Evolutionary conservation across 2,888 invertebrate genomes (phyloP), one percentile per base, ranked within the genome.

Genomic region (Stomorhina lunata): DNA sequence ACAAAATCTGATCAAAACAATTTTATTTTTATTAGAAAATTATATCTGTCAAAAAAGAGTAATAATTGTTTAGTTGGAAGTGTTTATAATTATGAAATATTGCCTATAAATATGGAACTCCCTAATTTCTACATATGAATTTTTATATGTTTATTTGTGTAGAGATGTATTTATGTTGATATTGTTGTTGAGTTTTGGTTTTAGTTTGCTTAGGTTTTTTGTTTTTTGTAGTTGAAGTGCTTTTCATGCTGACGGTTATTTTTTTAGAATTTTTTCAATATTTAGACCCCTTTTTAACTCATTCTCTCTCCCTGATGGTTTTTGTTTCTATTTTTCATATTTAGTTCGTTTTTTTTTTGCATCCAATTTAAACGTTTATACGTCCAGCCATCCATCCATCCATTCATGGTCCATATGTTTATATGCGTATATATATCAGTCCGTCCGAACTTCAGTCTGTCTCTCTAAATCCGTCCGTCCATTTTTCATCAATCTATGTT

Each of bases 131-230:
- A 50, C 25, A 15, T 25, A 55, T 34, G 29, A 59, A 45, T 37
- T 34, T 65, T 15, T 55, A 22, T 48, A 53, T 27, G 59, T 48
- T n/a, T n/a, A 37, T 34, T 6, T 55, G 29, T 0, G 5, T 29
- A 27, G 1, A 43, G 77, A 83, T 73, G 69, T 77, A 72, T 83
- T 83, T 65, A 65, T 84, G 72, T 77, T 79, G 81, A 77, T 80
- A 81, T 79, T 77, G 75, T 57, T 79, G 79, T 81, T 79, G 78
- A 81, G 84, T 79, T 81, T 79, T 82, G 79, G 79, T 82, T 80
- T 82, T 82, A 82, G 82, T 82, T 82, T 82, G 82, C 82, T 82
- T 82, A 82, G 79, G 55, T 71, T 82, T 78, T 68, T 66, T 73
- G 10, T 43, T 29, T 17, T 76, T 80, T 72, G 55, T 71, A 73